Evolutionary conservation across 2,797 vertebrate species (phyloP).

Genomic region (Lophius americanus): DNA sequence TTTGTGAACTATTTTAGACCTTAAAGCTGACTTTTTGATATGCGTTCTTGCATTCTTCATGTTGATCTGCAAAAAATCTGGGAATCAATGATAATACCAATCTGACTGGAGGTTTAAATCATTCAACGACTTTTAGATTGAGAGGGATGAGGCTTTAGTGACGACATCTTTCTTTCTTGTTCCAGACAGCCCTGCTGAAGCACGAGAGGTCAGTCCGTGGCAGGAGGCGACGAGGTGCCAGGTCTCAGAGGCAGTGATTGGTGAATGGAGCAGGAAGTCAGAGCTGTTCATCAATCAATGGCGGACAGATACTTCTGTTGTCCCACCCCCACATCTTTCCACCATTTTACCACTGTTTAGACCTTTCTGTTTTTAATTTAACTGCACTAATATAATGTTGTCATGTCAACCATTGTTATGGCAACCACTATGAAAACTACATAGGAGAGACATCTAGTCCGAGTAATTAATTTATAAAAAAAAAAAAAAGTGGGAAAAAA

Average conservation of each 20-base stretch:
- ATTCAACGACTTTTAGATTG: no score
- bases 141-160: not conserved
- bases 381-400: slow-evolving; percentile 76
- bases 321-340: slow-evolving; percentile 32
- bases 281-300: slow-evolving; percentile 55
- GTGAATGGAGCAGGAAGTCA: slow-evolving; percentile 53
- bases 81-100: no score
- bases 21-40: no score
- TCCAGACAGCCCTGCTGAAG: slow-evolving; percentile 78
- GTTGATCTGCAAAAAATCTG: no score
- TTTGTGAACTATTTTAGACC: no score
- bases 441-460: slow-evolving; percentile 66
- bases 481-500: not conserved
- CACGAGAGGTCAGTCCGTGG: slow-evolving; percentile 79
- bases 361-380: slow-evolving; percentile 51
- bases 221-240: slow-evolving; percentile 80
- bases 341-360: slow-evolving; percentile 61
- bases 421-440: slow-evolving; percentile 65
- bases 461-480: slow-evolving; percentile 60
- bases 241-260: slow-evolving; percentile 80
- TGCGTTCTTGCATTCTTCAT: no score
- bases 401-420: slow-evolving; percentile 70
- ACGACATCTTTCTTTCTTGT: slow-evolving; percentile 1
- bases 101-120: no score
- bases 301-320: slow-evolving; percentile 34